Base-by-base conservation (phyloP, 2,888 invertebrate genomes). In the Reticulitermes lucifugus region DNA sequence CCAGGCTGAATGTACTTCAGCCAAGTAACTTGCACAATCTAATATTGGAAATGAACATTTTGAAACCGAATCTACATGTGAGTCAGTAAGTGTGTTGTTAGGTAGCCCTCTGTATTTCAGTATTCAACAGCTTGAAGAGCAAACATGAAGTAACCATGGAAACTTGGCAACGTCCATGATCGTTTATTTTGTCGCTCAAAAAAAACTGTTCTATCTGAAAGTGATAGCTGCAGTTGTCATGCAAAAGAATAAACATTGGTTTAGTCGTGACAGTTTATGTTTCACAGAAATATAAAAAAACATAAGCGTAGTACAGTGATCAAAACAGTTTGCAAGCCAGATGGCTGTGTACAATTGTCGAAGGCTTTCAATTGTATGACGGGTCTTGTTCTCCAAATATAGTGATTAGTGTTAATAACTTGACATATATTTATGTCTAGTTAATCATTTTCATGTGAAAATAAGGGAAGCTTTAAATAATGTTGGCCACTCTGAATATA, bases 331-430 rank as follows among this genome's bases (percentile, higher is more conserved):
- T 84, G 86, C 51, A 70, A 86, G 86, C 86, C 86, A 51, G 25
- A 70, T 46, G 85, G 85, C 83, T 83, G 79, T 85, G 79, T 83
- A 85, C 85, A 84, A 86, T 84, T 86, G 83, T 85, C 82, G 83
- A 86, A 79, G 79, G 83, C 83, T 85, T 86, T 86, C 83, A 73
- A 82, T 70, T 85, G 82, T 81, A 86, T 85, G 80, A 86, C 86
- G 86, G 86, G 86, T 86, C 86, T 83, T 84, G 60, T 71, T 85
- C 85, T 79, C 79, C 65, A 85, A 60, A 83, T 85, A 43, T 83
- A 83, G 82, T 60, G 59, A 71, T 81, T 85, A 82, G 81, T 81
- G 73, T 85, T 35, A 51, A 60, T 79, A 60, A 79, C 65, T 70
- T 59, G 75, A 46, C 73, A 85, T 85, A 85, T 77, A 79, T 84